These are phyloP conservation scores for Lochmaea crataegi DNA, from an alignment of 2,888 invertebrate species.

Conservation along the genomic window DNA sequence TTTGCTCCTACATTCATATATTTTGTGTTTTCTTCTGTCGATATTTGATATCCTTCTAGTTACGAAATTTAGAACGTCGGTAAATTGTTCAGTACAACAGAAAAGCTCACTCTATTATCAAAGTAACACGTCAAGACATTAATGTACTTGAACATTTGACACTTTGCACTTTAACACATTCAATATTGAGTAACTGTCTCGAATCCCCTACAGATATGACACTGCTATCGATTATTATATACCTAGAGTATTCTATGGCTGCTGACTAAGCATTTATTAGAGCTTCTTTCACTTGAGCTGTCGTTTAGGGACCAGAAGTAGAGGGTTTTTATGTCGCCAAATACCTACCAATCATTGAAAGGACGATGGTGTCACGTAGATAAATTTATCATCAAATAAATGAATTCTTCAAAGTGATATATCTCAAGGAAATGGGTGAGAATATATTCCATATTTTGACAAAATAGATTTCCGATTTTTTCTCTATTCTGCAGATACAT, in stretches of 20 bases:
- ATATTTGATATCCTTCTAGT: too few species aligned
- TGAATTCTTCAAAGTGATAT: constrained; percentile 11
- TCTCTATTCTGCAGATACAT: not conserved
- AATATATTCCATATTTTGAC: not conserved
- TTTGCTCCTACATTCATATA: too few species aligned
- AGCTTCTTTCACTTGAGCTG: constrained; percentile 27
- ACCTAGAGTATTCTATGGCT: constrained; percentile 57
- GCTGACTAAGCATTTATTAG: constrained; percentile 54
- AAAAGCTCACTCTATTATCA: not conserved
- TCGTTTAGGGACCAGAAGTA: constrained; percentile 21
- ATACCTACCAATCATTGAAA: constrained; percentile 30
- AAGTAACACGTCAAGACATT: not conserved
- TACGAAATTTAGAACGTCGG: not conserved
- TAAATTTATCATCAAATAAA: constrained; percentile 22
- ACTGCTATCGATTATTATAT: constrained; percentile 24
- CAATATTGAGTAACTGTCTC: not conserved
- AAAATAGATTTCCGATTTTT: not conserved
- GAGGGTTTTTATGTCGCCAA: constrained; percentile 15
- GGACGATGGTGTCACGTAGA: constrained; percentile 19
- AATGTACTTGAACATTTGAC: not conserved
- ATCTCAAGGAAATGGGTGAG: not conserved
- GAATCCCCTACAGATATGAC: constrained; percentile 7
- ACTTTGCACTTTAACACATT: not conserved
- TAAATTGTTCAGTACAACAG: too few species aligned
- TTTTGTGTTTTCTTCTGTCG: too few species aligned